A percentile compares a stretch with the other conserved stretches of the same genome.
Conservation (phyloP, 2,113 vertebrate species). For the Sclerurus mexicanus region DNA sequence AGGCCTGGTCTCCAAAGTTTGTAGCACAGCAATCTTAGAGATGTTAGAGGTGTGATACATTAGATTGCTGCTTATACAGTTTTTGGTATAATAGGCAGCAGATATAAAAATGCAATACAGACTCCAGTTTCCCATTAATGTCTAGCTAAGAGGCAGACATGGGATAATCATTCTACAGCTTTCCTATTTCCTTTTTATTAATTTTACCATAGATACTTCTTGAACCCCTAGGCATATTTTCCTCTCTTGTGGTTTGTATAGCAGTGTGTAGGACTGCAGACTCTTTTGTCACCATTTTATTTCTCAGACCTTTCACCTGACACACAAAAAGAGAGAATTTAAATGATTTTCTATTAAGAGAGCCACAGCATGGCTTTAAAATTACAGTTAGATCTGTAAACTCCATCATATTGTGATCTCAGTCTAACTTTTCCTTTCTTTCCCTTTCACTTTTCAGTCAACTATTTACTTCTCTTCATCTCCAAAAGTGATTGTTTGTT, state of each 20-base stretch:
- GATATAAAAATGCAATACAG: constrained; percentile 4
- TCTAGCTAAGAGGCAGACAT: neutral
- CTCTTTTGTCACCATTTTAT: neutral
- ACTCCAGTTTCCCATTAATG: constrained; percentile 14
- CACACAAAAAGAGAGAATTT: neutral
- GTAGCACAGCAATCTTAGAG: neutral
- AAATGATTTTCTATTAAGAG: neutral
- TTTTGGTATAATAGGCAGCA: constrained; percentile 27
- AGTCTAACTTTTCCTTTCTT: neutral
- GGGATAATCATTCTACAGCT: neutral
- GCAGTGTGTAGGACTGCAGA: neutral
- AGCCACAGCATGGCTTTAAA: neutral
- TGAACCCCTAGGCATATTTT: neutral
- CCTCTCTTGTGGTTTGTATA: neutral
- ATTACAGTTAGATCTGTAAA: neutral
- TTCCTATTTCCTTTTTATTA: neutral
- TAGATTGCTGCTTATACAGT: constrained; percentile 21
- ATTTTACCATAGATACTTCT: neutral
- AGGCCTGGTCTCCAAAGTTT: neutral
- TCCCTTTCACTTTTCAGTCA: neutral
- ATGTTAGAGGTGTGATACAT: neutral
- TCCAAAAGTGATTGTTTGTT: neutral
- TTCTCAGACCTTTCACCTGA: neutral
- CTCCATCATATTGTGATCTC: neutral
- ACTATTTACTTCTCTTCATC: neutral